Conservation (phyloP, 2,797 vertebrate genomes). For the Crax fasciolata region DNA sequence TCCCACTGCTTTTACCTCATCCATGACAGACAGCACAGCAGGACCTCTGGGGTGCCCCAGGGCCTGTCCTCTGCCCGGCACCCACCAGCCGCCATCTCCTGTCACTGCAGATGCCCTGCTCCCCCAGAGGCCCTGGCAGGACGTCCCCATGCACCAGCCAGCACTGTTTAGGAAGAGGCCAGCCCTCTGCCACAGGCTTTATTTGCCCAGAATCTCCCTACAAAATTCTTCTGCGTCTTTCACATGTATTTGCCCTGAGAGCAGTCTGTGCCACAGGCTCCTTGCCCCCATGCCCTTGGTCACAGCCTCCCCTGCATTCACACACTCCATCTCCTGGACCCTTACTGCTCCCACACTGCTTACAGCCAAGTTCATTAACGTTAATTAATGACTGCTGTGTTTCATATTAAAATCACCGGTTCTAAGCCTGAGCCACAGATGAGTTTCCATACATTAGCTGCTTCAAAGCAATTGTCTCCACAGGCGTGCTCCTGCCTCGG, state of each 20-base stretch:
- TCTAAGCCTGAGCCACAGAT: conserved; percentile 48
- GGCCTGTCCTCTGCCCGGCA: background rate
- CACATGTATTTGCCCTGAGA: fast-evolving
- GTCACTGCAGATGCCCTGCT: background rate
- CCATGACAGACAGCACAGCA: background rate
- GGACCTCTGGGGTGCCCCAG: fast-evolving
- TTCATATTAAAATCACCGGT: conserved; percentile 62
- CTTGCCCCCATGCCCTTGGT: background rate
- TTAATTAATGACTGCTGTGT: conserved; percentile 70
- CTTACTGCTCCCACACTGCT: background rate
- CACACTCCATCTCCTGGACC: background rate
- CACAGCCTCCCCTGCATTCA: background rate
- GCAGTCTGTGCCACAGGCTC: fast-evolving
- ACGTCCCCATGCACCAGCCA: background rate
- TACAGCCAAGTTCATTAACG: conserved; percentile 57
- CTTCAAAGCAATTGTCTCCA: conserved; percentile 58
- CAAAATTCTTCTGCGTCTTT: fast-evolving
- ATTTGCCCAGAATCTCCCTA: background rate
- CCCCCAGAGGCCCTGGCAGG: background rate
- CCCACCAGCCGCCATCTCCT: background rate
- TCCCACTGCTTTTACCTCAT: background rate
- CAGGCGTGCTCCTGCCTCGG: fast-evolving
- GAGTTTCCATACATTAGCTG: conserved; percentile 54
- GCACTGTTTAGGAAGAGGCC: background rate
- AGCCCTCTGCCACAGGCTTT: background rate